Evolutionary conservation across 2,797 vertebrate species (phyloP).

Genomic region (Spondyliosoma cantharus): DNA sequence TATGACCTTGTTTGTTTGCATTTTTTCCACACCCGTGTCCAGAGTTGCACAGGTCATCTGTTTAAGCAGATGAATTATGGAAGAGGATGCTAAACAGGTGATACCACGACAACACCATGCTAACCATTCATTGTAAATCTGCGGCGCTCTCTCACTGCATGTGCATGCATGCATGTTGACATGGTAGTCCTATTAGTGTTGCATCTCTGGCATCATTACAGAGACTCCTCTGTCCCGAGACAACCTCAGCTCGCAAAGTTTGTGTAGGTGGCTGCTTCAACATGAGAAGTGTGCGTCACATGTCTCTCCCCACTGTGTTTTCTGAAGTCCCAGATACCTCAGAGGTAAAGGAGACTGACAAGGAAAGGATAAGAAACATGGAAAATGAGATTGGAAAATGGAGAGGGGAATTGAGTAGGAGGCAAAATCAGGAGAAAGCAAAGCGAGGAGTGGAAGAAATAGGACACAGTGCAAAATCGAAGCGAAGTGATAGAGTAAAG

Average conservation of each 20-base stretch:
- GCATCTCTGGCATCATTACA: conserved; percentile 41
- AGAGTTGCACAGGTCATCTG: conserved; percentile 72
- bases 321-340: conserved; percentile 67
- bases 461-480: conserved; percentile 69
- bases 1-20: conserved; percentile 76
- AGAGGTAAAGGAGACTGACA: conserved; percentile 66
- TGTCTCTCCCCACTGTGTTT: conserved; percentile 55
- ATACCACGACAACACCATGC: conserved; percentile 53
- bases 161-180: conserved; percentile 1
- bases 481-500: conserved; percentile 73
- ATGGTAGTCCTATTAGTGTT: conserved; percentile 28
- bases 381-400: conserved; percentile 69
- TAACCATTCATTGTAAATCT: conserved; percentile 43
- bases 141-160: conserved; percentile 1
- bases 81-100: conserved; percentile 69
- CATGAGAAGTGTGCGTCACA: conserved; percentile 47
- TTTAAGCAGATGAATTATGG: conserved; percentile 78
- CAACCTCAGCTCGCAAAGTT: conserved; percentile 47
- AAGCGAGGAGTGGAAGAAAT: conserved; percentile 70
- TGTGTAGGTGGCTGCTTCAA: conserved; percentile 59
- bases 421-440: conserved; percentile 63
- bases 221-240: conserved; percentile 33
- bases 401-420: conserved; percentile 69
- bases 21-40: conserved; percentile 66
- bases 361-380: conserved; percentile 63